phyloP scores from a whole-genome alignment of 2,888 invertebrate species.

The Steinernema scapterisci region DNA sequence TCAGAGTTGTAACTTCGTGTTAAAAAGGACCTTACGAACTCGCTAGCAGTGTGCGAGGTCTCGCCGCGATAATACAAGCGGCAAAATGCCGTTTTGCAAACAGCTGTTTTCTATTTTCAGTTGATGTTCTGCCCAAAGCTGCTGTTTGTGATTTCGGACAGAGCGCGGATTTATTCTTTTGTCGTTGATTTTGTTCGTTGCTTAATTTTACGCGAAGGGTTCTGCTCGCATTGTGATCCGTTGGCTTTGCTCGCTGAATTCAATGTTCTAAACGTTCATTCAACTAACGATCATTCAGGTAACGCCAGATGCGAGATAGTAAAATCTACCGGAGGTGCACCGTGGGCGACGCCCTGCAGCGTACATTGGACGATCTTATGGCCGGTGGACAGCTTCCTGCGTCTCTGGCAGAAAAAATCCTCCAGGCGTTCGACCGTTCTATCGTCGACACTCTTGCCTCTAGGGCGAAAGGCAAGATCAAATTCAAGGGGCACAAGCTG shows the following conservation, averaged over 20 bases:
- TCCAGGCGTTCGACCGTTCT: slow-evolving; percentile 93
- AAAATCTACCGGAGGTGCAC: slow-evolving; percentile 96
- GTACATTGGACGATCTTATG: slow-evolving; percentile 93
- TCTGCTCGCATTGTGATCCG: background rate
- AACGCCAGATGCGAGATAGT: slow-evolving; percentile 81
- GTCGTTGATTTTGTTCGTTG: slow-evolving; percentile 33
- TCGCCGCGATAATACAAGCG: too few species aligned
- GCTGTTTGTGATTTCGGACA: too few species aligned
- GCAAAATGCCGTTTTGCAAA: too few species aligned
- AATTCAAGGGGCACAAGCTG: slow-evolving; percentile 78
- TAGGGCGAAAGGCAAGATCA: slow-evolving; percentile 85
- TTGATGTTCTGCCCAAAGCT: too few species aligned
- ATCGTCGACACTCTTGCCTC: slow-evolving; percentile 89
- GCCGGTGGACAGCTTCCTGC: slow-evolving; percentile 85
- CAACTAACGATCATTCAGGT: too few species aligned
- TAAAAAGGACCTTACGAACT: too few species aligned
- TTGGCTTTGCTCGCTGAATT: background rate
- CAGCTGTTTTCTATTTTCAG: too few species aligned
- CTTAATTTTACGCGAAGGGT: slow-evolving; percentile 28
- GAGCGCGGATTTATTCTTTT: too few species aligned
- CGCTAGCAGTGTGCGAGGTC: too few species aligned
- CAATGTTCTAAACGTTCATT: too few species aligned
- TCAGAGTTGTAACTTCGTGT: too few species aligned
- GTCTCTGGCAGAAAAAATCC: slow-evolving; percentile 86
- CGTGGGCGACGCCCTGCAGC: slow-evolving; percentile 92